phyloP scores from a whole-genome alignment of 2,797 vertebrate genomes.

The Centroberyx gerrardi region DNA sequence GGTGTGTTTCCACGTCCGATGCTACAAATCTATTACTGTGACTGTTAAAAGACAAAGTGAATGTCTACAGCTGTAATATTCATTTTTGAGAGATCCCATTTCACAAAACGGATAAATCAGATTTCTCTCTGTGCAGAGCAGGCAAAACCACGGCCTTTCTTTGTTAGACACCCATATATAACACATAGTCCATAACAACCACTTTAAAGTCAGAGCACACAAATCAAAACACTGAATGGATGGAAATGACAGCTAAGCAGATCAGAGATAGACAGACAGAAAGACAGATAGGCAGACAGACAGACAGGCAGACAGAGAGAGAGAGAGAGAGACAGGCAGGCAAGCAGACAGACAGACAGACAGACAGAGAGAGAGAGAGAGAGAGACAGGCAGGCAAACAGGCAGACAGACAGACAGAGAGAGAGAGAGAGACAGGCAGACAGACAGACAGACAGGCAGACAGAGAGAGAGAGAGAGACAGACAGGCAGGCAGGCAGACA shows the following conservation, averaged over 20 bases:
- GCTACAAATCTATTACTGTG: background rate
- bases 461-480: too few species aligned
- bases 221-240: constrained; percentile 10
- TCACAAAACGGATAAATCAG: background rate
- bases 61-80: background rate
- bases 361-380: background rate
- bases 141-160: background rate
- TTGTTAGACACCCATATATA: background rate
- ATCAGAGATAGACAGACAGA: background rate
- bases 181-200: background rate
- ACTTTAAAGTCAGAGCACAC: background rate
- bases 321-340: background rate
- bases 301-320: background rate
- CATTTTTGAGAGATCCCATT: background rate
- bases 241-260: constrained; percentile 35
- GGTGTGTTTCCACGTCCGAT: constrained; percentile 19
- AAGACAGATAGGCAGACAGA: too few species aligned
- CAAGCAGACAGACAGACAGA: background rate
- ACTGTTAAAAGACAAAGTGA: background rate
- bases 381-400: background rate
- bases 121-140: constrained; percentile 10
- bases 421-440: background rate
- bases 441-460: too few species aligned
- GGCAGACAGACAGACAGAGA: background rate
- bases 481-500: too few species aligned